These are phyloP conservation scores for Oxycera nigricornis DNA, from an alignment of 2,888 invertebrate genomes.

Conservation along the genomic window DNA sequence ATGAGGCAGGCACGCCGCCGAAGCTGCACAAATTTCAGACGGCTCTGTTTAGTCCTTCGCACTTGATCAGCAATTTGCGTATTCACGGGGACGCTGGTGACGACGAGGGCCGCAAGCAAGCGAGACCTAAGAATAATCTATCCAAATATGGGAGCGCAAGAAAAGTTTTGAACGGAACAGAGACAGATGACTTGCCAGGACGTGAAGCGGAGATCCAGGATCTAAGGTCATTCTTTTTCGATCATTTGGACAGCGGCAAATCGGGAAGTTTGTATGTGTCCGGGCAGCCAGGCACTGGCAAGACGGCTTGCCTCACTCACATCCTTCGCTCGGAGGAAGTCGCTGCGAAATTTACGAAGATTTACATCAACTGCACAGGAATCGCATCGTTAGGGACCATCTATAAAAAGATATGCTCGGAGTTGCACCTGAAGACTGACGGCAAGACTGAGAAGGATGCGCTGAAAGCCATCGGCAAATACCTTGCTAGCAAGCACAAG, in stretches of 20 bases:
- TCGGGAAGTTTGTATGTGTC: constrained; percentile 92
- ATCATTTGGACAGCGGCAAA: constrained; percentile 69
- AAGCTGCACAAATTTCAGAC: constrained; percentile 53
- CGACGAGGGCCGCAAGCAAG: constrained; percentile 22
- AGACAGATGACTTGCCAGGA: constrained; percentile 70
- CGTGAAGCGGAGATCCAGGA: constrained; percentile 78
- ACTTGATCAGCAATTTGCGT: constrained; percentile 57
- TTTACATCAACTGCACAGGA: constrained; percentile 85
- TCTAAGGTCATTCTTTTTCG: constrained; percentile 72
- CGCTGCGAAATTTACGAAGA: constrained; percentile 63
- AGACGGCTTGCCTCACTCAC: constrained; percentile 85
- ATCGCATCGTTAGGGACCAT: constrained; percentile 84
- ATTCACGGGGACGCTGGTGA: constrained; percentile 53
- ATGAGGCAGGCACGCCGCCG: constrained; percentile 54
- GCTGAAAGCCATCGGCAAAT: constrained; percentile 72
- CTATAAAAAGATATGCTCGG: constrained; percentile 78
- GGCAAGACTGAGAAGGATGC: constrained; percentile 72
- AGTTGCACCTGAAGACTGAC: constrained; percentile 68
- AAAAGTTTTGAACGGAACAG: constrained; percentile 58
- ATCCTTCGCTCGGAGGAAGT: constrained; percentile 71
- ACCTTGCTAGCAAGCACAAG: constrained; percentile 71
- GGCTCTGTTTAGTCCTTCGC: constrained; percentile 56
- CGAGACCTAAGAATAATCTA: constrained; percentile 38
- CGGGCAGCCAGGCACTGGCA: constrained; percentile 97
- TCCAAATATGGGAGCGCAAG: constrained; percentile 60